Conservation (phyloP, 2,888 invertebrate species). For the Baronia brevicornis region DNA sequence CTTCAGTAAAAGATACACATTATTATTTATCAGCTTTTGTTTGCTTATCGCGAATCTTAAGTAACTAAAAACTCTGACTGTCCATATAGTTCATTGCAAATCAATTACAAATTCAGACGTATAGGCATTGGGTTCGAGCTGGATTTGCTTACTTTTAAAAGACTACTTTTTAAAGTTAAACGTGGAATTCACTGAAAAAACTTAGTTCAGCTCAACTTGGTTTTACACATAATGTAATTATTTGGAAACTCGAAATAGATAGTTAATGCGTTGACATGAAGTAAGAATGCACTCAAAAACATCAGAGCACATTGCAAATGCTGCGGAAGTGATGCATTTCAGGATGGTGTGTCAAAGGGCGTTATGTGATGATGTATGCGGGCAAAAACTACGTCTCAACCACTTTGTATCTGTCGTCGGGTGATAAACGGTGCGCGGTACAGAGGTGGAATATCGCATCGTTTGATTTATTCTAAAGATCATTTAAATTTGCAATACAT, state of each 20-base stretch:
- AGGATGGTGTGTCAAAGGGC: slow-evolving; percentile 26
- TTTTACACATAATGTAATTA: slow-evolving; percentile 13
- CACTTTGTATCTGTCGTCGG: slow-evolving; percentile 41
- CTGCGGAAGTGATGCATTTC: slow-evolving; percentile 20
- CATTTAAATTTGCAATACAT: slow-evolving; percentile 14
- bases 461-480: slow-evolving; percentile 40
- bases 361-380: slow-evolving; percentile 48
- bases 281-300: slow-evolving; percentile 28
- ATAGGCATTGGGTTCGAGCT: too few relatives aligned
- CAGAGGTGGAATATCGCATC: slow-evolving; percentile 42
- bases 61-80: too few relatives aligned
- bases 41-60: too few relatives aligned
- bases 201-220: too few relatives aligned
- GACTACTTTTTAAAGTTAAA: too few relatives aligned
- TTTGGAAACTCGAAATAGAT: slow-evolving; percentile 17
- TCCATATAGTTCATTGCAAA: too few relatives aligned
- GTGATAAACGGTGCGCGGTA: slow-evolving; percentile 39
- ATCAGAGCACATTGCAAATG: slow-evolving; percentile 21
- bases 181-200: too few relatives aligned
- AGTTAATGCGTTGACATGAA: slow-evolving; percentile 27
- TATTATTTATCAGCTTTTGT: too few relatives aligned
- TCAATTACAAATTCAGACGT: too few relatives aligned
- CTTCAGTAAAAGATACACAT: too few relatives aligned
- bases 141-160: too few relatives aligned
- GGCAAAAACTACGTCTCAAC: slow-evolving; percentile 37